Evolutionary conservation across 35 echinoderm and acorn worm species (phyloP).

Genomic region (Eucidaris tribuloides): DNA sequence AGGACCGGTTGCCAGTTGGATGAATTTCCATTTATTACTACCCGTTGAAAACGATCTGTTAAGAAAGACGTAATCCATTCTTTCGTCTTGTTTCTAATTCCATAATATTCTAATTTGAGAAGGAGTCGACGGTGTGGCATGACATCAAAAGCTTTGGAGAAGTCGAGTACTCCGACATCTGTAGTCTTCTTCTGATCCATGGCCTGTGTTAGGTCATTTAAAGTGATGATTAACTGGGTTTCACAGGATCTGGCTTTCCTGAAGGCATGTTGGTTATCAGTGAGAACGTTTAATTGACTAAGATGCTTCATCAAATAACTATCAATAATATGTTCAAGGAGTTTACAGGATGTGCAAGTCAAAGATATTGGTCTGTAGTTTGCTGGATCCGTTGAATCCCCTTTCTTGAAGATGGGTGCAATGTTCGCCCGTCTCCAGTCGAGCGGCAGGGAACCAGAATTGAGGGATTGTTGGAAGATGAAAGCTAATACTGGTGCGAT

Average conservation of each 20-base stretch:
- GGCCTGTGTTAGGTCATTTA: slow-evolving; percentile 10
- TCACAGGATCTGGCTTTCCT: slow-evolving; percentile 31
- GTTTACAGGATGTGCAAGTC: not conserved
- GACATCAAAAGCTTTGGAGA: slow-evolving; percentile 13
- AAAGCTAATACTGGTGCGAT: too few species aligned
- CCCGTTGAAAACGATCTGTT: not conserved
- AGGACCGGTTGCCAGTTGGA: too few species aligned
- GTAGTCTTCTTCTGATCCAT: not conserved
- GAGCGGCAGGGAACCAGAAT: not conserved
- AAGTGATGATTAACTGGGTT: slow-evolving; percentile 20
- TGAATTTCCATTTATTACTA: not conserved
- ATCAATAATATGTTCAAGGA: not conserved
- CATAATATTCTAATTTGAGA: slow-evolving; percentile 34
- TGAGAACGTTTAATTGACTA: not conserved
- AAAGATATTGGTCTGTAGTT: not conserved
- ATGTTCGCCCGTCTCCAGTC: not conserved
- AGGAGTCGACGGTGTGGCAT: slow-evolving; percentile 12
- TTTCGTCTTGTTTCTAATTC: not conserved
- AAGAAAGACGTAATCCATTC: not conserved
- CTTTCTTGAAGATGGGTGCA: not conserved
- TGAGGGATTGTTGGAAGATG: too few species aligned
- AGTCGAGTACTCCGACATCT: slow-evolving; percentile 7
- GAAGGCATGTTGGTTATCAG: slow-evolving; percentile 27
- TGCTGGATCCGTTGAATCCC: not conserved
- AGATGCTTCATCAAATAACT: not conserved